Evolutionary conservation across 2,113 vertebrate species (phyloP).

Genomic region (Dinomys branickii): DNA sequence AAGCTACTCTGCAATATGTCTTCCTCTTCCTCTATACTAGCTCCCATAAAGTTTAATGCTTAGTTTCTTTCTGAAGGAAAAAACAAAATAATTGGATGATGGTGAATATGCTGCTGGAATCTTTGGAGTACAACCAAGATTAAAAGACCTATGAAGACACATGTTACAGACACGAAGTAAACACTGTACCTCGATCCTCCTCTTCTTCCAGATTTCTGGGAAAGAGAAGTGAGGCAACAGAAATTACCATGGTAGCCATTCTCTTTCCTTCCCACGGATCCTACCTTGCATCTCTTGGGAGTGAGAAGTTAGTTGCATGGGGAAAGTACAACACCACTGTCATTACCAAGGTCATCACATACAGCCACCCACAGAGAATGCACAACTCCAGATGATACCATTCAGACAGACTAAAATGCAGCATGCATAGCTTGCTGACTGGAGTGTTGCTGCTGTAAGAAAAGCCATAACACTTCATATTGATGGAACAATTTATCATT

Average conservation of each 20-base stretch:
- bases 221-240: background rate
- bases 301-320: background rate
- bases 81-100: background rate
- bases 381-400: background rate
- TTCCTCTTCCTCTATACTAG: background rate
- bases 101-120: background rate
- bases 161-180: background rate
- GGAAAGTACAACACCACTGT: background rate
- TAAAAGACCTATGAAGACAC: background rate
- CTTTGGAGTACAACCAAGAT: slow-evolving; percentile 13
- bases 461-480: background rate
- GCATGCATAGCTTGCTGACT: background rate
- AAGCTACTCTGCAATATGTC: background rate
- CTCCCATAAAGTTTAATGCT: slow-evolving; percentile 20
- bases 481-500: background rate
- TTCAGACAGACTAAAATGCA: background rate
- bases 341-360: background rate
- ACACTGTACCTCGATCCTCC: background rate
- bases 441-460: background rate
- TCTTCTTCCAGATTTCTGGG: background rate
- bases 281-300: background rate
- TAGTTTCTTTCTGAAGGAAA: background rate
- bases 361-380: background rate
- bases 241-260: background rate
- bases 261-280: background rate